A percentile compares a stretch with the other conserved stretches of the same genome.
Conservation (phyloP, 2,113 vertebrate genomes). For the Aspiorhynchus laticeps region DNA sequence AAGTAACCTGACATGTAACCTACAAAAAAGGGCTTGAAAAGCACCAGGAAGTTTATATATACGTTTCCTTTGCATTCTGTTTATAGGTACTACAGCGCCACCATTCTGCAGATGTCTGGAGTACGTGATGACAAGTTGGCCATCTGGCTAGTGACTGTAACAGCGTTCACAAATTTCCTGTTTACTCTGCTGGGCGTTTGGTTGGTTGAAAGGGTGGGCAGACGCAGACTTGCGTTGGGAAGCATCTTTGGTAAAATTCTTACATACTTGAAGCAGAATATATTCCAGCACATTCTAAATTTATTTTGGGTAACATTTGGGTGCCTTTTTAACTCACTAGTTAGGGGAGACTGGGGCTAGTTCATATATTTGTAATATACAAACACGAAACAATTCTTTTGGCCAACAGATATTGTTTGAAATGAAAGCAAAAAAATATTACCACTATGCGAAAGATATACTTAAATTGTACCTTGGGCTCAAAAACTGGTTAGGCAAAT, state of each 20-base stretch:
- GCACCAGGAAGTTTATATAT: neutral
- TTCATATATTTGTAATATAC: neutral
- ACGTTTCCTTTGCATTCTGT: neutral
- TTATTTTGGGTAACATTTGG: neutral
- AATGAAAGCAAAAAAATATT: neutral
- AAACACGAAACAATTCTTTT: neutral
- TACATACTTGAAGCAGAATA: neutral
- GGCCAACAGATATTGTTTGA: neutral
- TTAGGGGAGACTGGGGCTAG: too few relatives aligned
- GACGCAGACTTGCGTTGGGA: conserved; percentile 89
- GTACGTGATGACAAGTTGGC: conserved; percentile 90
- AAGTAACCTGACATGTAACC: neutral
- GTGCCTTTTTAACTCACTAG: neutral
- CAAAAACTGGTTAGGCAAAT: neutral
- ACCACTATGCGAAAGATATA: too few relatives aligned
- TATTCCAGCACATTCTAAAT: neutral
- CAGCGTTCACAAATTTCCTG: conserved; percentile 94
- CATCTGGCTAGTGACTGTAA: conserved; percentile 92
- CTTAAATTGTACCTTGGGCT: too few relatives aligned
- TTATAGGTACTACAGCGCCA: conserved; percentile 96
- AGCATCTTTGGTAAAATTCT: conserved; percentile 85
- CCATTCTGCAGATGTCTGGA: conserved; percentile 98
- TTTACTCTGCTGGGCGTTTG: conserved; percentile 95
- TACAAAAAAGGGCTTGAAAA: neutral
- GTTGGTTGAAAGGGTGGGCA: conserved; percentile 93